Percentiles rank a stretch among this genome's conserved stretches.
phyloP scores from a whole-genome alignment of 2,888 invertebrate genomes.

The Torymus auratus region DNA sequence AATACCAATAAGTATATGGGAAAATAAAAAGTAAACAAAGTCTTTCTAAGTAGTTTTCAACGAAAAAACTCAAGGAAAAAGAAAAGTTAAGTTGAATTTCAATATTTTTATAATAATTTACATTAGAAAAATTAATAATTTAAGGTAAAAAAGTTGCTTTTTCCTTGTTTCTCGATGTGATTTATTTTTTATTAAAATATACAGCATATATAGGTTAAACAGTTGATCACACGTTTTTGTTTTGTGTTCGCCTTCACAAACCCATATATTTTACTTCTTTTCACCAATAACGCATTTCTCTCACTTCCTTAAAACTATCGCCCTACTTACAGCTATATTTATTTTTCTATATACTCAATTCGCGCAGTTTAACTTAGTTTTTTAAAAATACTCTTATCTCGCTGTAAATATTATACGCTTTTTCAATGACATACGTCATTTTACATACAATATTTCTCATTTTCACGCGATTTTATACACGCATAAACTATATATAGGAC shows the following conservation, averaged over 20 bases:
- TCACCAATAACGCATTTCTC: slow-evolving; percentile 35
- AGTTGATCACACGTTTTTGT: slow-evolving; percentile 49
- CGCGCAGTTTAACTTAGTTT: slow-evolving; percentile 50
- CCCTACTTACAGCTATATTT: slow-evolving; percentile 31
- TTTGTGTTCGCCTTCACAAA: slow-evolving; percentile 44
- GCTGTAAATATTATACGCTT: slow-evolving; percentile 42
- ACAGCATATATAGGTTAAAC: slow-evolving; percentile 69
- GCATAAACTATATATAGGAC: slow-evolving; percentile 55
- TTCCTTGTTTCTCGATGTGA: slow-evolving; percentile 50
- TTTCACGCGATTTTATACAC: slow-evolving; percentile 47
- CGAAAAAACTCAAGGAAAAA: slow-evolving; percentile 50
- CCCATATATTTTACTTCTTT: slow-evolving; percentile 37
- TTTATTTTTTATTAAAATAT: slow-evolving; percentile 74
- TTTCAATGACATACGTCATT: slow-evolving; percentile 37
- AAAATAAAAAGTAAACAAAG: background rate
- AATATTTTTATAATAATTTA: slow-evolving; percentile 5
- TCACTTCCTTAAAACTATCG: slow-evolving; percentile 29
- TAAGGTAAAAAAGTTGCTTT: slow-evolving; percentile 40
- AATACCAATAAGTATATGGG: background rate
- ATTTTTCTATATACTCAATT: slow-evolving; percentile 41
- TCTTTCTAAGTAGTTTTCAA: slow-evolving; percentile 18
- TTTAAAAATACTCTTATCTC: slow-evolving; percentile 53
- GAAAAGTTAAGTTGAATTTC: slow-evolving; percentile 17
- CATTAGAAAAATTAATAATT: slow-evolving; percentile 46
- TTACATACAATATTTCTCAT: slow-evolving; percentile 42